Evolutionary conservation across 2,113 vertebrate species (phyloP).

Genomic region (Pristiophorus japonicus): DNA sequence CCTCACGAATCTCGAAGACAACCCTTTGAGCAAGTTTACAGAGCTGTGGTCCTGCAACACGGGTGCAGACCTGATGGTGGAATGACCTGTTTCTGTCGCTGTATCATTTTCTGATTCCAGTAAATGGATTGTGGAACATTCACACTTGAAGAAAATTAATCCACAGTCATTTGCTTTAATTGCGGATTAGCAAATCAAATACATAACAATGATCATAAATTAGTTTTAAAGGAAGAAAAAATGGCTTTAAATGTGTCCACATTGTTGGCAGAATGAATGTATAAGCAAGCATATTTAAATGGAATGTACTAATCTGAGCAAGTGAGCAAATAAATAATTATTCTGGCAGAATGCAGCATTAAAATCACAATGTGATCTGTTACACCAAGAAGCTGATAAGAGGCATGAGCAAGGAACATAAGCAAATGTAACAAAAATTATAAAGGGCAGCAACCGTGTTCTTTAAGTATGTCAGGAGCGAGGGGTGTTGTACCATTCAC

Average conservation of each 20-base stretch:
- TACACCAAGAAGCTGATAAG: background rate
- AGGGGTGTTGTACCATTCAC: background rate
- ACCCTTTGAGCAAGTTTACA: background rate
- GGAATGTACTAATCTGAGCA: background rate
- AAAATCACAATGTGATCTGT: background rate
- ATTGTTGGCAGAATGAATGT: background rate
- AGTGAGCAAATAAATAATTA: slow-evolving; percentile 1
- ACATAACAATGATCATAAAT: too few species aligned
- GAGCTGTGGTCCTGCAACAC: background rate
- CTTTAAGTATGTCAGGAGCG: background rate
- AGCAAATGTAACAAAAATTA: background rate
- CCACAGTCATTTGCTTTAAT: background rate
- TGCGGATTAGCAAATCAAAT: background rate
- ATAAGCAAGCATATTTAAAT: background rate
- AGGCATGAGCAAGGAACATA: background rate
- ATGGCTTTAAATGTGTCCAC: too few species aligned
- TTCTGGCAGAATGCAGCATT: background rate
- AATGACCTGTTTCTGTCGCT: background rate
- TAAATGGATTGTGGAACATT: background rate
- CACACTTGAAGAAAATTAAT: background rate
- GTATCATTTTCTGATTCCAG: background rate
- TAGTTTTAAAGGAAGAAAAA: too few species aligned
- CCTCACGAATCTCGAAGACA: background rate
- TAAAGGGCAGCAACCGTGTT: background rate
- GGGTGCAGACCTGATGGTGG: background rate